These are phyloP conservation scores for Drosophila persimilis DNA, from an alignment of 1,140 invertebrate genomes.

Conservation along the genomic window DNA sequence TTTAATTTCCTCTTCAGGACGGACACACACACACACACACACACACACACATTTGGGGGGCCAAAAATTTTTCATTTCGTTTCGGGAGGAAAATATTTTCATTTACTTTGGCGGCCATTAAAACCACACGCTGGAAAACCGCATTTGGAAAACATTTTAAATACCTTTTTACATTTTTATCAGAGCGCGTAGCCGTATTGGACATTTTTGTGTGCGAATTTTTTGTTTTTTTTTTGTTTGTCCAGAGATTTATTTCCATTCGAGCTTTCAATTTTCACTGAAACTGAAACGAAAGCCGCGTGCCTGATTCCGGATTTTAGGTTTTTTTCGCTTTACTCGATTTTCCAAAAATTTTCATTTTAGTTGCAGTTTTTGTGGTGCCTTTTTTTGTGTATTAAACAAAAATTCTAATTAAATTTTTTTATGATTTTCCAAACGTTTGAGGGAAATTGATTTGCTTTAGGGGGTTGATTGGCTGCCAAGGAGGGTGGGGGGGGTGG, in stretches of 20 bases:
- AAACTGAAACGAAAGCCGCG: conserved; percentile 1
- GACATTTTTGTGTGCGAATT: conserved; percentile 47
- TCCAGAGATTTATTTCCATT: conserved; percentile 76
- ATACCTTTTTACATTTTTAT: conserved; percentile 77
- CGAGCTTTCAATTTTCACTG: conserved; percentile 56
- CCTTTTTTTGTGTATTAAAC: conserved; percentile 36
- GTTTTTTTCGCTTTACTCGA: conserved; percentile 8
- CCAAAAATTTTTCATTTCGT: conserved; percentile 31
- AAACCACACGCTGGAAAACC: conserved; percentile 59
- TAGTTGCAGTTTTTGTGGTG: conserved; percentile 34
- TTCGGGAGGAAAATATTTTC: conserved; percentile 53
- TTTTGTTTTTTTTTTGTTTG: conserved; percentile 57
- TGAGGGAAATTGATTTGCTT: conserved; percentile 44
- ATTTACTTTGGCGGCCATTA: conserved; percentile 65
- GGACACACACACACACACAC: neutral
- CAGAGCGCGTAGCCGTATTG: conserved; percentile 46
- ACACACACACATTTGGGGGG: neutral
- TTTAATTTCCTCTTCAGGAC: conserved; percentile 21
- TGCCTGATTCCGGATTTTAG: no score
- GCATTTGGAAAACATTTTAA: conserved; percentile 76
- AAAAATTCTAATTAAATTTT: conserved; percentile 75
- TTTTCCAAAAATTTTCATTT: no score
- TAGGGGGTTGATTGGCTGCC: conserved; percentile 4
- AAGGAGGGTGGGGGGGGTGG: neutral
- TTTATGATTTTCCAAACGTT: conserved; percentile 42